Evolutionary conservation across 2,113 vertebrate species (phyloP).

Genomic region (Pseudolaguvia tuberculata): DNA sequence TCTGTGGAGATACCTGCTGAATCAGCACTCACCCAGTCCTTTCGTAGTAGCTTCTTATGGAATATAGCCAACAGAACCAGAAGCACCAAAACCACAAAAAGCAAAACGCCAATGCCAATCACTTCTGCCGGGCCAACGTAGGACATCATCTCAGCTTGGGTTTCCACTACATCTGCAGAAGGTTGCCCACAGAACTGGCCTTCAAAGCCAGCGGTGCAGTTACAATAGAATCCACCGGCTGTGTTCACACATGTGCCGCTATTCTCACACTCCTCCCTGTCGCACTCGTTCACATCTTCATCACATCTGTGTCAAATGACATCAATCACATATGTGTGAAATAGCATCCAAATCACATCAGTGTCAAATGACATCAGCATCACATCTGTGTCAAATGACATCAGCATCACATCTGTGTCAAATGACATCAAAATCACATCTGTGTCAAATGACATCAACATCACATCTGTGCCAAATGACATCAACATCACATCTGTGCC

Average conservation of each 20-base stretch:
- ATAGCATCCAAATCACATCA: too few relatives aligned
- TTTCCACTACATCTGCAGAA: slow-evolving; percentile 66
- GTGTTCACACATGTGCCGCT: slow-evolving; percentile 82
- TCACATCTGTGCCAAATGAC: too few relatives aligned
- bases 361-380: too few relatives aligned
- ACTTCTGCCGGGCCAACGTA: slow-evolving; percentile 92
- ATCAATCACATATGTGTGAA: too few relatives aligned
- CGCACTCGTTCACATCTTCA: slow-evolving; percentile 86
- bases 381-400: too few relatives aligned
- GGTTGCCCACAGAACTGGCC: slow-evolving; percentile 78
- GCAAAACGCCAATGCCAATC: slow-evolving; percentile 85
- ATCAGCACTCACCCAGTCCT: slow-evolving; percentile 79
- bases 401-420: too few relatives aligned
- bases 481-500: too few relatives aligned
- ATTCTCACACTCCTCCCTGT: slow-evolving; percentile 78
- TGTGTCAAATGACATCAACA: too few relatives aligned
- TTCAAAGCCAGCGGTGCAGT: slow-evolving; percentile 84
- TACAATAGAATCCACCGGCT: slow-evolving; percentile 87
- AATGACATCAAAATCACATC: too few relatives aligned
- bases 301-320: slow-evolving; percentile 77
- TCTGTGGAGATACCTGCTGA: slow-evolving; percentile 68
- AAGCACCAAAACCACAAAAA: slow-evolving; percentile 81
- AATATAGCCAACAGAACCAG: slow-evolving; percentile 81
- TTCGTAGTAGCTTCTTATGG: slow-evolving; percentile 87
- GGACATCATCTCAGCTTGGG: slow-evolving; percentile 78